A percentile compares a stretch with the other conserved stretches of the same genome.
These are phyloP conservation scores for Adrianichthys oophorus DNA, from an alignment of 2,797 vertebrate species.

Conservation along the genomic window DNA sequence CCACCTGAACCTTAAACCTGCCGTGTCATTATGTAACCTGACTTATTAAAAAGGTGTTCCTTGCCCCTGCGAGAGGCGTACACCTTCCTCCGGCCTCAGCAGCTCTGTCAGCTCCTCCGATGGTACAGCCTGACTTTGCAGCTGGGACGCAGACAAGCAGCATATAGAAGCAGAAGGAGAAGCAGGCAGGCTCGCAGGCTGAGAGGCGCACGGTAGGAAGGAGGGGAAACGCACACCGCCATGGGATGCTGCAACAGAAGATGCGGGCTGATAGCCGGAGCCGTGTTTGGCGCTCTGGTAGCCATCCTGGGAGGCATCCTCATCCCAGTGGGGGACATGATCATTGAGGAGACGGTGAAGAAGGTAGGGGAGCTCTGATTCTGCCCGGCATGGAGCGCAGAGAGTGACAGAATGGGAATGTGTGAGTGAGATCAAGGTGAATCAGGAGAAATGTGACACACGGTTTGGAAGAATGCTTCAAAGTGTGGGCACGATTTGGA, in stretches of 20 bases:
- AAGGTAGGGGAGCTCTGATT: conserved; percentile 77
- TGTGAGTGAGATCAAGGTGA: conserved; percentile 65
- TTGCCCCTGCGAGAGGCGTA: conserved; percentile 20
- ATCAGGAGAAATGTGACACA: conserved; percentile 43
- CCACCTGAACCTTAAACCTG: conserved; percentile 34
- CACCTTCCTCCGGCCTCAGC: conserved; percentile 62
- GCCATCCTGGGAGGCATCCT: conserved; percentile 86
- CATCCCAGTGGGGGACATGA: conserved; percentile 83
- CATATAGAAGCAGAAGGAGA: conserved; percentile 54
- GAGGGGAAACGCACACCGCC: conserved; percentile 41
- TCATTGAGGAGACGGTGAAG: conserved; percentile 80
- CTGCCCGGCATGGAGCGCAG: conserved; percentile 23
- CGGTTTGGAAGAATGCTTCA: conserved; percentile 22
- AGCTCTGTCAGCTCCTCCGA: conserved; percentile 33
- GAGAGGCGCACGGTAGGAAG: conserved; percentile 26
- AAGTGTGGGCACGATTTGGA: conserved; percentile 26
- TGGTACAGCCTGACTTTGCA: conserved; percentile 38
- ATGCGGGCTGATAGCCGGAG: conserved; percentile 75
- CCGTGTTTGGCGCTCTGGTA: conserved; percentile 78
- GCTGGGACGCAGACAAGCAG: conserved; percentile 34
- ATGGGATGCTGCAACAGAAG: conserved; percentile 71
- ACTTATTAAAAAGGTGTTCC: conserved; percentile 4
- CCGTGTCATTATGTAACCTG: conserved; percentile 11
- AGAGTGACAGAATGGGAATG: conserved; percentile 28
- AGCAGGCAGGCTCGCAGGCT: conserved; percentile 44